Evolutionary conservation across 1,140 invertebrate genomes (phyloP).

Genomic region (Drosophila saltans): DNA sequence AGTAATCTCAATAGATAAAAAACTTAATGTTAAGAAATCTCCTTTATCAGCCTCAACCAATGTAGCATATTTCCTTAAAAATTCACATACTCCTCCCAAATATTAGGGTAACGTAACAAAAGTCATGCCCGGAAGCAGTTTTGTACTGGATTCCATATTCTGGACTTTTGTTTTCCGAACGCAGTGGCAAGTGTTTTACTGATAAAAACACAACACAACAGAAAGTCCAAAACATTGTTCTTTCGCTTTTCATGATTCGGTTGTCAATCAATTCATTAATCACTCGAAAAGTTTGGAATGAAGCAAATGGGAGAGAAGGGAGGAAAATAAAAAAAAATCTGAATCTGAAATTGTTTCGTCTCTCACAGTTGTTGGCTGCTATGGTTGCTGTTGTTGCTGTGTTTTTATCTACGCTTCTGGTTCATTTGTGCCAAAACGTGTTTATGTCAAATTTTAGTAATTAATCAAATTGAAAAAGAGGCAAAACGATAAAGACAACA

Average conservation of each 20-base stretch:
- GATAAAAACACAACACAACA: slow-evolving; percentile 41
- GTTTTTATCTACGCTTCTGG: slow-evolving; percentile 68
- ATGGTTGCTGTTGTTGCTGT: slow-evolving; percentile 18
- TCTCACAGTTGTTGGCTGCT: not conserved
- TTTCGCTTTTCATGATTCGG: slow-evolving; percentile 20
- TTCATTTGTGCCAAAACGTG: slow-evolving; percentile 74
- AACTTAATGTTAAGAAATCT: too few relatives aligned
- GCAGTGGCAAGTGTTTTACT: slow-evolving; percentile 54
- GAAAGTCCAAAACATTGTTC: slow-evolving; percentile 24
- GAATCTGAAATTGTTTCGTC: slow-evolving; percentile 36
- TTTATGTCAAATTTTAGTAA: slow-evolving; percentile 70
- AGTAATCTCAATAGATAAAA: too few relatives aligned
- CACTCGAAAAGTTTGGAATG: slow-evolving; percentile 24
- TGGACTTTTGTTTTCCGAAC: slow-evolving; percentile 6
- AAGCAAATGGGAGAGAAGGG: not conserved
- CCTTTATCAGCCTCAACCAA: too few relatives aligned
- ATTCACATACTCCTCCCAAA: too few relatives aligned
- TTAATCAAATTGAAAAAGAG: slow-evolving; percentile 64
- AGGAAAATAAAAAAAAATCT: slow-evolving; percentile 7
- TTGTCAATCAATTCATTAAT: slow-evolving; percentile 76
- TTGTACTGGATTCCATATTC: slow-evolving; percentile 15
- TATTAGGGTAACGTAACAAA: not conserved
- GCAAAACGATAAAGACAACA: slow-evolving; percentile 15
- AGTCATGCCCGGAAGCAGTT: slow-evolving; percentile 46
- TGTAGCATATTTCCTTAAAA: too few relatives aligned